Evolutionary conservation across 2,113 vertebrate genomes (phyloP).

Genomic region (Nicator chloris): DNA sequence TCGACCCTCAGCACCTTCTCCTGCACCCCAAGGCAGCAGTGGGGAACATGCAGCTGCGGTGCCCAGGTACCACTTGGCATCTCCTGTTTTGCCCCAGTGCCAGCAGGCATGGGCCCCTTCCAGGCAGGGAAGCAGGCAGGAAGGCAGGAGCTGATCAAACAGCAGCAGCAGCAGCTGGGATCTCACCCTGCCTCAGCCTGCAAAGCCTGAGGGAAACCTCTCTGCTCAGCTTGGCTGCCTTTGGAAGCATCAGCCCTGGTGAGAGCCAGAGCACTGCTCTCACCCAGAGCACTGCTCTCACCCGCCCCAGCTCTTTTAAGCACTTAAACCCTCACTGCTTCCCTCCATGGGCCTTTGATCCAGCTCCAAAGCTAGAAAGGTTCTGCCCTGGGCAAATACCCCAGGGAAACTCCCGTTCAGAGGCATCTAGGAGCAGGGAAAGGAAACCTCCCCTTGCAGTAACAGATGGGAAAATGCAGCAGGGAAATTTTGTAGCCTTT

Average conservation of each 20-base stretch:
- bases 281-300: neutral
- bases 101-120: neutral
- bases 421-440: neutral
- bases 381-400: neutral
- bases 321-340: neutral
- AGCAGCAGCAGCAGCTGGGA: neutral
- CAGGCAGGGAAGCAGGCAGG: neutral
- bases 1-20: neutral
- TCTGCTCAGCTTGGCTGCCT: neutral
- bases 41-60: neutral
- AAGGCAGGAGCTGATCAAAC: neutral
- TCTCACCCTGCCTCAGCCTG: neutral
- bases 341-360: neutral
- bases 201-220: neutral
- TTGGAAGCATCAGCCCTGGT: neutral
- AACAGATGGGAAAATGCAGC: neutral
- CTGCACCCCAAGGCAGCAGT: neutral
- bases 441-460: neutral
- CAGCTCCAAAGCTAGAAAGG: neutral
- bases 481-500: neutral
- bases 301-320: neutral
- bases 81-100: neutral
- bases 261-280: neutral
- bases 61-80: neutral
- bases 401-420: accelerated